A percentile compares a stretch with the other conserved stretches of the same genome.
These are phyloP conservation scores for Acanthornis magna DNA, from an alignment of 2,797 vertebrate genomes.

Conservation along the genomic window DNA sequence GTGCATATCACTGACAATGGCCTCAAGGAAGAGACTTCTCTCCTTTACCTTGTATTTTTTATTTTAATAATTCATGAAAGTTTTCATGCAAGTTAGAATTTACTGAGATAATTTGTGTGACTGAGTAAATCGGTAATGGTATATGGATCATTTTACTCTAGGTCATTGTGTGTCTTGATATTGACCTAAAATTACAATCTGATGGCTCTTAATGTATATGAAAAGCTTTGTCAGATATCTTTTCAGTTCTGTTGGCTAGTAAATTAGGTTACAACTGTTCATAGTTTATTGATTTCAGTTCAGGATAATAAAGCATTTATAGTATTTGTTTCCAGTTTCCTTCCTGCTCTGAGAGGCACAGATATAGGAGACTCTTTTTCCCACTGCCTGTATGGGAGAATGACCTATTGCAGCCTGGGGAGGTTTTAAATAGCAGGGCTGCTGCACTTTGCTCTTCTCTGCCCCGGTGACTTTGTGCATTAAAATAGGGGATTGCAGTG, in stretches of 20 bases:
- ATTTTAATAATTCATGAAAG: not conserved
- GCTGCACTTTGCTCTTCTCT: not conserved
- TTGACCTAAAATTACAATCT: not conserved
- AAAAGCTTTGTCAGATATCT: constrained; percentile 2
- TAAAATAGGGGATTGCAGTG: not conserved
- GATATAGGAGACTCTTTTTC: not conserved
- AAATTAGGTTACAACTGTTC: constrained; percentile 38
- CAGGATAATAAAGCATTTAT: constrained; percentile 37
- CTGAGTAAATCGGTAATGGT: not conserved
- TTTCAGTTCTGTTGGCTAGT: constrained; percentile 13
- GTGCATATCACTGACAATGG: fast-evolving
- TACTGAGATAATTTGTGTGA: not conserved
- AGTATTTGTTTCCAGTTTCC: constrained; percentile 26
- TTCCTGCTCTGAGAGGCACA: not conserved
- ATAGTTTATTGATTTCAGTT: constrained; percentile 45
- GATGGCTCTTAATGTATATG: constrained; percentile 30
- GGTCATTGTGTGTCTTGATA: not conserved
- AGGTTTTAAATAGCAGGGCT: not conserved
- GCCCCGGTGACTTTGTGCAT: not conserved
- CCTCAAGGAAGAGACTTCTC: not conserved
- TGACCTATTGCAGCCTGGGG: not conserved
- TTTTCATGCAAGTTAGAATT: not conserved
- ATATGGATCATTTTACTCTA: not conserved
- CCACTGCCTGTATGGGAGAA: not conserved
- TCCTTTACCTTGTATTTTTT: not conserved